Conservation (phyloP, 2,888 invertebrate species). For the Chloromyia formosa region DNA sequence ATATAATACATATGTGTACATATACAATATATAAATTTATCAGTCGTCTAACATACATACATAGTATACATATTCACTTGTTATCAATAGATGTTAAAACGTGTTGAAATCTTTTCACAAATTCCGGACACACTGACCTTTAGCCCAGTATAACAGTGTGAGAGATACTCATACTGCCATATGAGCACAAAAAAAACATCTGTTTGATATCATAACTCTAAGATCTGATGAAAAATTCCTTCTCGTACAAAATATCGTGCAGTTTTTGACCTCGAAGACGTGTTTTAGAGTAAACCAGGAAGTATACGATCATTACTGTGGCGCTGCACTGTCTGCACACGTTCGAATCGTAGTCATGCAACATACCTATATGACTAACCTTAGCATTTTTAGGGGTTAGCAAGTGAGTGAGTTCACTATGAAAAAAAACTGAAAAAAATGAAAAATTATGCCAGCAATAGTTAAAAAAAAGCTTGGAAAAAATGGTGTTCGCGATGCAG, state of each 20-base stretch:
- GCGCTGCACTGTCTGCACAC: slow-evolving; percentile 18
- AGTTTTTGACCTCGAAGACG: slow-evolving; percentile 34
- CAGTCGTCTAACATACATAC: no score
- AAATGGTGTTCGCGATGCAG: neutral
- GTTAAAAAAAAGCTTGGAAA: no score
- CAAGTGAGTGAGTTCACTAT: neutral
- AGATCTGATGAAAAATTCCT: slow-evolving; percentile 28
- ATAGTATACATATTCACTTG: no score
- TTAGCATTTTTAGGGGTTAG: slow-evolving; percentile 18
- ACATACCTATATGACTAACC: neutral
- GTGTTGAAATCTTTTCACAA: slow-evolving; percentile 13
- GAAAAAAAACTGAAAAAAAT: neutral
- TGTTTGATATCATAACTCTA: slow-evolving; percentile 6
- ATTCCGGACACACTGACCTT: slow-evolving; percentile 30
- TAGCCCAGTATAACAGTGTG: neutral
- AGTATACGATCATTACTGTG: slow-evolving; percentile 6
- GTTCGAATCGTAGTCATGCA: slow-evolving; percentile 1
- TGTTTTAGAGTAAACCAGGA: slow-evolving; percentile 41
- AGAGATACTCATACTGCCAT: no score
- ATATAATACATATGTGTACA: no score
- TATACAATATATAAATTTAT: no score
- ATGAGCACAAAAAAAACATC: neutral
- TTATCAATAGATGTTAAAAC: slow-evolving; percentile 15
- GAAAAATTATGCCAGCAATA: no score
- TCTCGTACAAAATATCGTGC: slow-evolving; percentile 43